phyloP scores from a whole-genome alignment of 2,888 invertebrate species.

The Nomada lathburiana region DNA sequence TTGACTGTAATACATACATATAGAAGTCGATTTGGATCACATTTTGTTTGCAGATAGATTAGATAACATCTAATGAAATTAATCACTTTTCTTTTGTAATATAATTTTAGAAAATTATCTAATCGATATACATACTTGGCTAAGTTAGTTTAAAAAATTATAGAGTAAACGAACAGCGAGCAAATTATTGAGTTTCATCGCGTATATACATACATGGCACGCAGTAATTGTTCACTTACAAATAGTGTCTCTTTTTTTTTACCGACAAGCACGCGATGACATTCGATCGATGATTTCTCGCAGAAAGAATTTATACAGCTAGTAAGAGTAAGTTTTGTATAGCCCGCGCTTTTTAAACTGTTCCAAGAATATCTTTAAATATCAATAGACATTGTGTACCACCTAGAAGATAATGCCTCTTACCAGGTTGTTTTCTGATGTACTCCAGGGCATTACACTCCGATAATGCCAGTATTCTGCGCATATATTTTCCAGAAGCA shows the following conservation, averaged over 20 bases:
- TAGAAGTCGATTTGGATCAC: background rate
- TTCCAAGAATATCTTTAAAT: background rate
- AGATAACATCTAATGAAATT: constrained; percentile 12
- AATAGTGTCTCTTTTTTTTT: background rate
- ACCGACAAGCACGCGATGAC: constrained; percentile 16
- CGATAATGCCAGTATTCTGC: background rate
- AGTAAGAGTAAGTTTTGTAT: background rate
- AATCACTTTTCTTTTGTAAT: background rate
- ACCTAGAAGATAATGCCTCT: background rate
- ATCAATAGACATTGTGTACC: constrained; percentile 5
- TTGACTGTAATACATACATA: background rate
- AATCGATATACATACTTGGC: background rate
- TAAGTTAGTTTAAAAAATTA: background rate
- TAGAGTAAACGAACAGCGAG: background rate
- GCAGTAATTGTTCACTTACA: too few relatives aligned
- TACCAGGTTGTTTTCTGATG: background rate
- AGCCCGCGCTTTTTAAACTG: background rate
- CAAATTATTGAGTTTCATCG: too few relatives aligned
- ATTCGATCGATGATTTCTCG: background rate
- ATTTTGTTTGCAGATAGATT: background rate
- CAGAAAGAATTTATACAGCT: background rate
- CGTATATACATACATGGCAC: too few relatives aligned
- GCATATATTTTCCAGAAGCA: constrained; percentile 5
- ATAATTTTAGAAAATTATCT: background rate
- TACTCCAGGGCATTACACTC: background rate